These are phyloP conservation scores for Henicopernis longicauda DNA, from an alignment of 2,113 vertebrate genomes.

Conservation along the genomic window DNA sequence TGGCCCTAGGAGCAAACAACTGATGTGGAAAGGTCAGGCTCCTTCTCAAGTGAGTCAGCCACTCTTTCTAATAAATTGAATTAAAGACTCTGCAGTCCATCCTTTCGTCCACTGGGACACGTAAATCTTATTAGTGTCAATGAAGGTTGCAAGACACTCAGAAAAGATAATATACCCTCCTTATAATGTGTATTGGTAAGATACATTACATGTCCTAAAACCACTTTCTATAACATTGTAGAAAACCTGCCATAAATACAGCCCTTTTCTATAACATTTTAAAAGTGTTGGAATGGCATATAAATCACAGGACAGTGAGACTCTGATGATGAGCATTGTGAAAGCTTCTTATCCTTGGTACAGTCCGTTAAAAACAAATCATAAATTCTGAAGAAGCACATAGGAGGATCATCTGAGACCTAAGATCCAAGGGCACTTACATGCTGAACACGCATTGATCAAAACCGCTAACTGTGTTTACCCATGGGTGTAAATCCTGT, in stretches of 20 bases:
- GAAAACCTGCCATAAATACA: background rate
- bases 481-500: background rate
- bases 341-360: background rate
- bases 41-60: background rate
- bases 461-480: background rate
- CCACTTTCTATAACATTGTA: background rate
- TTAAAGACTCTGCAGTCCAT: background rate
- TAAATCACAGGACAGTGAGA: background rate
- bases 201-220: background rate
- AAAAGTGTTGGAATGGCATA: background rate
- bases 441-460: background rate
- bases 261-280: background rate
- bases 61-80: background rate
- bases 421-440: background rate
- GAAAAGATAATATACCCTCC: background rate
- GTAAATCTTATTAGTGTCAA: conserved; percentile 23
- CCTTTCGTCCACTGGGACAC: background rate
- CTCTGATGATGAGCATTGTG: background rate
- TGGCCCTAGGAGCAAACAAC: background rate
- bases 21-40: background rate
- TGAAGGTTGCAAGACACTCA: background rate
- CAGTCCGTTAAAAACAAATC: conserved; percentile 6
- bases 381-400: background rate
- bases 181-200: background rate
- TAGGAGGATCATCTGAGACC: background rate